Base-by-base conservation (phyloP, 2,113 vertebrate genomes). In the Mystacornis crossleyi region DNA sequence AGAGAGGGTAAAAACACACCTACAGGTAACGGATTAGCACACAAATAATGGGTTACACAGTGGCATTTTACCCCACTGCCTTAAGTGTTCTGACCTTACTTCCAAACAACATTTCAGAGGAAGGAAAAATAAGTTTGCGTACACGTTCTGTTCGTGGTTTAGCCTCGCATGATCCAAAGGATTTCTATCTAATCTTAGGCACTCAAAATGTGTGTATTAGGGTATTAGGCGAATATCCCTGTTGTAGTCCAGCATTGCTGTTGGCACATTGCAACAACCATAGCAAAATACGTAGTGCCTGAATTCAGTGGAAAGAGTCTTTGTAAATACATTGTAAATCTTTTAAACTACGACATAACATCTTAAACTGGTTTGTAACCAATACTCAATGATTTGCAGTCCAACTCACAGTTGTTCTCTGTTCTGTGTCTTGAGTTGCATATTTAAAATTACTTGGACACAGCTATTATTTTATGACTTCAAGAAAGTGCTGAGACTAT, bases 141-240 rank as follows among this genome's bases (percentile, higher is more conserved):
- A 17, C 42, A 9, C 28, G 16, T 70, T 84, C 67, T 33, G 2
- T 60, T 70, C 72, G 81, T 90, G 62, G 47, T 50, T 92, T 66
- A 78, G 64, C 36, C 48, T 81, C 34, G 60, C 45, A 23, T 57
- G 60, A 83, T 81, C 82, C 92, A 42, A 72, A 86, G 88, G 85
- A 89, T 96, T 95, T 83, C 60, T 72, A 20, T 28, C 54, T 77
- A 66, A 93, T 80, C 92, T 92, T 45, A 73, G 48, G 51, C 74
- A 88, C 71, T 90, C 72, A 66, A 18, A 86, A 67, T 18, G 34
- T 34, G 36, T 85, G 61, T 81, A 70, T 93, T 94, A 85, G 13
- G 75, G 67, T 47, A 70, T 72, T 80, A 88, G 71, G 38, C 81
- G 92, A 83, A 77, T 54, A 80, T 77, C 47, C 7, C 0, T 34